A percentile compares a stretch with the other conserved stretches of the same genome.
These are phyloP conservation scores for Drosophila nasuta DNA, from an alignment of 1,140 invertebrate genomes.

Conservation along the genomic window DNA sequence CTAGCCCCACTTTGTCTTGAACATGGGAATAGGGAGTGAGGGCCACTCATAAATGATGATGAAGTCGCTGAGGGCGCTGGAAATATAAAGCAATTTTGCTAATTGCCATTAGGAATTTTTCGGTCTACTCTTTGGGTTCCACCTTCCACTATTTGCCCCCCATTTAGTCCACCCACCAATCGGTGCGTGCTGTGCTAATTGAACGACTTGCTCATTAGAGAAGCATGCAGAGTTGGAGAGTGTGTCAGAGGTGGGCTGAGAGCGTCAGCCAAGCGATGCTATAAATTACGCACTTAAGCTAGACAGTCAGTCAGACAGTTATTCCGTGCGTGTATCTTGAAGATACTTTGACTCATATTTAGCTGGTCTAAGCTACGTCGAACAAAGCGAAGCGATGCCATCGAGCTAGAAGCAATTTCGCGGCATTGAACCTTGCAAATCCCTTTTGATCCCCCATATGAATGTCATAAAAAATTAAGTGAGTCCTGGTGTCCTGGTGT, in stretches of 20 bases:
- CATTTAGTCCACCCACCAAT: slow-evolving; percentile 3
- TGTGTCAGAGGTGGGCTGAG: slow-evolving; percentile 16
- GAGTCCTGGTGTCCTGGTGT: slow-evolving; percentile 27
- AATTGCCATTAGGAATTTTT: slow-evolving; percentile 74
- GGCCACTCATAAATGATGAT: slow-evolving; percentile 76
- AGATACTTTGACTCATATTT: slow-evolving; percentile 79
- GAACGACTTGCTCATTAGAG: slow-evolving; percentile 70
- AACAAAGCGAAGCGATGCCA: slow-evolving; percentile 39
- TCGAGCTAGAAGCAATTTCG: slow-evolving; percentile 57
- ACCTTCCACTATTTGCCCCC: slow-evolving; percentile 1
- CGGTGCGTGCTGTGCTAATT: slow-evolving; percentile 59
- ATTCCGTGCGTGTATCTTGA: slow-evolving; percentile 47
- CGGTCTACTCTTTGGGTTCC: slow-evolving; percentile 22
- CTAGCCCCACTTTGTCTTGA: not conserved
- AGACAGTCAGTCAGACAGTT: slow-evolving; percentile 25
- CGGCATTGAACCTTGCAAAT: slow-evolving; percentile 65
- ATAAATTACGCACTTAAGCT: slow-evolving; percentile 75
- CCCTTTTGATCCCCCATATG: slow-evolving; percentile 74
- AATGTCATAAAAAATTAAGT: slow-evolving; percentile 80
- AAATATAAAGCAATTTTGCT: slow-evolving; percentile 81
- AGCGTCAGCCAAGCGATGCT: slow-evolving; percentile 23
- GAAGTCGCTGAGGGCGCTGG: slow-evolving; percentile 50
- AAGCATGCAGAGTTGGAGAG: slow-evolving; percentile 2
- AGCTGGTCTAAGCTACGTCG: slow-evolving; percentile 54
- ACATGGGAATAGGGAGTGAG: slow-evolving; percentile 2